Evolutionary conservation across 2,113 vertebrate genomes (phyloP).

Genomic region (Casuarius casuarius): DNA sequence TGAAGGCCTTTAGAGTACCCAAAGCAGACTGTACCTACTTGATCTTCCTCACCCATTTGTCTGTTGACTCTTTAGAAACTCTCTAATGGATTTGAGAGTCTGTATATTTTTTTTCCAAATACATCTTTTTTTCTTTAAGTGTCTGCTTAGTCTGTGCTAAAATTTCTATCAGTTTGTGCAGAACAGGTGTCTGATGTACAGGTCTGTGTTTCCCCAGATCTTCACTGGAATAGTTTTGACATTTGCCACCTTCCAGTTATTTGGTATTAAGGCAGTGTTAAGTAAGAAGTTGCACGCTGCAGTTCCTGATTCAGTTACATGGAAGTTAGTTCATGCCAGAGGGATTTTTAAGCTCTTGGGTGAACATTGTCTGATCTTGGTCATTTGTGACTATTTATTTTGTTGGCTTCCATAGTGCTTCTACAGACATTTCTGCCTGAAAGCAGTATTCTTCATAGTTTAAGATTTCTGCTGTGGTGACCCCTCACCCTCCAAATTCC

Average conservation of each 20-base stretch:
- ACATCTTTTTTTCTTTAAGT: rapidly evolving
- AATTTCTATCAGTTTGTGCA: neutral
- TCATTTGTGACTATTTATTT: neutral
- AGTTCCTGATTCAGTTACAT: rapidly evolving
- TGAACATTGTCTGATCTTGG: neutral
- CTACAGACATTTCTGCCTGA: neutral
- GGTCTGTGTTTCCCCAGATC: neutral
- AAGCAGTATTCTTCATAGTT: neutral
- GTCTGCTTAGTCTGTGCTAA: neutral
- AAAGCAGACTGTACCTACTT: neutral
- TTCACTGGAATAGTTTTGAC: neutral
- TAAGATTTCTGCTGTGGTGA: neutral
- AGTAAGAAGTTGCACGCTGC: neutral
- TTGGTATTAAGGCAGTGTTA: rapidly evolving
- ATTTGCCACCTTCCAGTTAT: neutral
- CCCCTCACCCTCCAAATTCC: rapidly evolving
- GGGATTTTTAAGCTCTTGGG: neutral
- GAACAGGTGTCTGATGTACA: neutral
- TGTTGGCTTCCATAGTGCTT: neutral
- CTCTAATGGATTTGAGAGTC: neutral
- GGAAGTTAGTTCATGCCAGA: neutral
- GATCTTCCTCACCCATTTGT: neutral
- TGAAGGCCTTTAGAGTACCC: neutral
- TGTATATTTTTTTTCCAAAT: rapidly evolving
- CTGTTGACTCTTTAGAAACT: neutral